phyloP scores from a whole-genome alignment of 2,113 vertebrate species.

The Pedetes capensis region DNA sequence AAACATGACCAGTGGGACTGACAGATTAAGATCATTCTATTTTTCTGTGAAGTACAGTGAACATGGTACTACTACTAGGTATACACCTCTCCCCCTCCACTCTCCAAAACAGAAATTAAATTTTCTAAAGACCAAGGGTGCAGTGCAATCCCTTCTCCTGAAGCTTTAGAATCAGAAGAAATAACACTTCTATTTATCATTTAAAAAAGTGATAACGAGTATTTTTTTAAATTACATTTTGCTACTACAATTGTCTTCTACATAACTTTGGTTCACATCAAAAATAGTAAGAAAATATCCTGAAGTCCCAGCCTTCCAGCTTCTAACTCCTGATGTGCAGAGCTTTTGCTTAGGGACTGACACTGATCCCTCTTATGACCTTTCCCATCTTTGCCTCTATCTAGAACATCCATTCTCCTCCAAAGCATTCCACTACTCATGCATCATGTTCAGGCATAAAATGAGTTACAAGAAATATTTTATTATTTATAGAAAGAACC shows the following conservation, averaged over 20 bases:
- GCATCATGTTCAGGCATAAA: neutral
- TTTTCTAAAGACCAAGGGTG: neutral
- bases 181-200: neutral
- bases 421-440: neutral
- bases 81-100: neutral
- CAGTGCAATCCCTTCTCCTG: neutral
- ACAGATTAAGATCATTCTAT: neutral
- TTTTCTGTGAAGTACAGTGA: neutral
- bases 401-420: neutral
- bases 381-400: neutral
- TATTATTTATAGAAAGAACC: neutral
- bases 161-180: neutral
- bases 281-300: neutral
- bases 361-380: neutral
- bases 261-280: neutral
- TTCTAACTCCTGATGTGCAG: neutral
- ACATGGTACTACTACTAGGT: neutral
- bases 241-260: neutral
- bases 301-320: neutral
- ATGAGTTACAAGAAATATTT: neutral
- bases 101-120: neutral
- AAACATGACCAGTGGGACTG: neutral
- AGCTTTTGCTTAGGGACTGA: neutral
- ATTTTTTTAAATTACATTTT: too few species aligned
- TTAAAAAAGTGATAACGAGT: neutral